Conservation (phyloP, 2,888 invertebrate species). For the Timema cristinae region DNA sequence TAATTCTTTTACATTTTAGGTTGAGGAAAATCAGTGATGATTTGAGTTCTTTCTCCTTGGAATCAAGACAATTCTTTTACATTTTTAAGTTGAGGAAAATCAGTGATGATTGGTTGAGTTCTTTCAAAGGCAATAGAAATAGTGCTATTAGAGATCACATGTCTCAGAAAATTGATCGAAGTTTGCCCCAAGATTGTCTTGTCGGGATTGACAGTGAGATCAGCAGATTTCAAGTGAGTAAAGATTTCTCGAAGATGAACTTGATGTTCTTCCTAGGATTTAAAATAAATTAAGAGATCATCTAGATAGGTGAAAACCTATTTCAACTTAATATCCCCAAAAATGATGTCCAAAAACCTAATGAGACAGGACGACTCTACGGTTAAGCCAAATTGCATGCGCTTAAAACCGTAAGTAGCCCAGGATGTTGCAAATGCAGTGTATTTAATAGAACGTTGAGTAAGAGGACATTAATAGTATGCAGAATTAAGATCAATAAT, state of each 20-base stretch:
- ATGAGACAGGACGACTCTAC: neutral
- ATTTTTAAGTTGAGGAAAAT: neutral
- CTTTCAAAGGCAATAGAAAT: neutral
- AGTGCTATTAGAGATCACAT: neutral
- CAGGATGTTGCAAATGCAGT: neutral
- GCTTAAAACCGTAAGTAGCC: neutral
- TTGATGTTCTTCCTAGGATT: neutral
- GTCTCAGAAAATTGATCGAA: neutral
- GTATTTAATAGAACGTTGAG: neutral
- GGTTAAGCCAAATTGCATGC: neutral
- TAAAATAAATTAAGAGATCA: neutral
- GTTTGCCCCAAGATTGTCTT: neutral
- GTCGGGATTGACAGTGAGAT: neutral
- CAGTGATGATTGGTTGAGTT: neutral
- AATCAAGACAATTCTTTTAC: neutral
- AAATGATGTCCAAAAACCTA: neutral
- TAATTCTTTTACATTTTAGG: too few relatives aligned
- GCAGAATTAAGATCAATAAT: neutral
- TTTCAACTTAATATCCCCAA: neutral
- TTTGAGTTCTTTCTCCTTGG: too few relatives aligned
- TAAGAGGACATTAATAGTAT: neutral
- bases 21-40: too few relatives aligned
- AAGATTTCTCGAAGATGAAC: neutral
- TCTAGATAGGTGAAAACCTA: neutral
- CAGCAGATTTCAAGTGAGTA: neutral